Evolutionary conservation across 2,797 vertebrate species (phyloP), one percentile per base, ranked within the genome.

Genomic region (Urophycis tenuis): DNA sequence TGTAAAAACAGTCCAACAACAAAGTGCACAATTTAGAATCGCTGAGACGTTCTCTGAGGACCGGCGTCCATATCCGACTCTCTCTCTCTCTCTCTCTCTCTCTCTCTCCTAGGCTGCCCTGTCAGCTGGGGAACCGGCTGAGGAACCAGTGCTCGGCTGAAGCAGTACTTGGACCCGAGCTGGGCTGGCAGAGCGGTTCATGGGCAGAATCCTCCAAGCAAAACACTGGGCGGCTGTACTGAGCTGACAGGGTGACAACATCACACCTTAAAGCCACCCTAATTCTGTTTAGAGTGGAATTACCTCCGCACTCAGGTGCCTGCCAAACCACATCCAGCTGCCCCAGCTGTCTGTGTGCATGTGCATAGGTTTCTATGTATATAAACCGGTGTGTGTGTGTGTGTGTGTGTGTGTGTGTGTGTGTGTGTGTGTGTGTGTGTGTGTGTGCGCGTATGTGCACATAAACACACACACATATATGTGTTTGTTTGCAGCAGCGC

Each of bases 201-300:
- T 29, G 80, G 80, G 85, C 85, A 82, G 71, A 32, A 74, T 53
- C 76, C 84, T 91, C 89, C 87, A 87, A 87, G 87, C 81, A 89
- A 88, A 92, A 87, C 75, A 45, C 76, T 75, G 86, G 86, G 85
- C 77, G 81, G 86, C 87, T 91, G 88, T 85, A 12, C 86, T 88
- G 91, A 82, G 86, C 85, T 92, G 88, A 90, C 45, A 71, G 79
- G 85, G 89, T 91, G 92, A 94, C 91, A 91, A 91, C 91, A 91
- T 93, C 88, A 90, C 91, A 92, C 86, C 83, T 86, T 91, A 91
- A 91, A 90, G 91, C 88, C 80, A 82, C 87, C 87, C 90, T 92
- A 92, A 93, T 92, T 94, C 90, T 92, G 89, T 93, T 93, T 93
- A 87, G 91, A 92, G 87, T 92, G 89, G 89, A 92, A 92, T 93